Evolutionary conservation across 1,140 invertebrate species (phyloP).

Genomic region (Drosophila asahinai): DNA sequence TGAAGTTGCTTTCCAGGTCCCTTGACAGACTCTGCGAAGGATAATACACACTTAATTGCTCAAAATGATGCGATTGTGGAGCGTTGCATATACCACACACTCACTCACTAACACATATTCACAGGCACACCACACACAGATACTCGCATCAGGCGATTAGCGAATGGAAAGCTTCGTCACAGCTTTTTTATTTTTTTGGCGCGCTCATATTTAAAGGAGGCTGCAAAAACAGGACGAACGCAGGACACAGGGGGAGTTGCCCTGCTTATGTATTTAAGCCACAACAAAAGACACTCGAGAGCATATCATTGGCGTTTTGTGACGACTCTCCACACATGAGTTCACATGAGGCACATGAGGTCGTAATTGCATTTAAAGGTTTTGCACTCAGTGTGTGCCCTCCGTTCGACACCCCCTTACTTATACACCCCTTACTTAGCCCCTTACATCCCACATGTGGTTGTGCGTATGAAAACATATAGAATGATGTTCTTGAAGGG

Average conservation of each 20-base stretch:
- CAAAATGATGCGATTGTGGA: conserved; percentile 79
- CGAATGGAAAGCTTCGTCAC: conserved; percentile 46
- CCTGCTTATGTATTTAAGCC: conserved; percentile 62
- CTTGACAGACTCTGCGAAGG: conserved; percentile 74
- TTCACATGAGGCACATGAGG: conserved; percentile 48
- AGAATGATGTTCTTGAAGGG: conserved; percentile 18
- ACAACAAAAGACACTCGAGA: conserved; percentile 77
- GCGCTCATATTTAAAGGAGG: conserved; percentile 25
- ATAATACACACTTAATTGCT: conserved; percentile 84
- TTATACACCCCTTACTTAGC: not conserved
- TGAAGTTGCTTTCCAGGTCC: conserved; percentile 68
- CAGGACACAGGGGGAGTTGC: conserved; percentile 24
- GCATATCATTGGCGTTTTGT: conserved; percentile 77
- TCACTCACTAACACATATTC: not conserved
- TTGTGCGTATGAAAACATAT: conserved; percentile 54
- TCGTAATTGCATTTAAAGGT: conserved; percentile 79
- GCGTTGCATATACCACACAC: conserved; percentile 63
- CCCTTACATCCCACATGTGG: conserved; percentile 32
- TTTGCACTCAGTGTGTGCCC: conserved; percentile 34
- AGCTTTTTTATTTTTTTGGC: conserved; percentile 58
- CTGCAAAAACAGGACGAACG: conserved; percentile 10
- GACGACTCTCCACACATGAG: conserved; percentile 48
- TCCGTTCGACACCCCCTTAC: not conserved
- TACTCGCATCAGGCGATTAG: conserved; percentile 38
- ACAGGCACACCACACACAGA: conserved; percentile 23